Evolutionary conservation across 2,113 vertebrate species (phyloP), one percentile per base, ranked within the genome.

Genomic region (Nesoenas mayeri): DNA sequence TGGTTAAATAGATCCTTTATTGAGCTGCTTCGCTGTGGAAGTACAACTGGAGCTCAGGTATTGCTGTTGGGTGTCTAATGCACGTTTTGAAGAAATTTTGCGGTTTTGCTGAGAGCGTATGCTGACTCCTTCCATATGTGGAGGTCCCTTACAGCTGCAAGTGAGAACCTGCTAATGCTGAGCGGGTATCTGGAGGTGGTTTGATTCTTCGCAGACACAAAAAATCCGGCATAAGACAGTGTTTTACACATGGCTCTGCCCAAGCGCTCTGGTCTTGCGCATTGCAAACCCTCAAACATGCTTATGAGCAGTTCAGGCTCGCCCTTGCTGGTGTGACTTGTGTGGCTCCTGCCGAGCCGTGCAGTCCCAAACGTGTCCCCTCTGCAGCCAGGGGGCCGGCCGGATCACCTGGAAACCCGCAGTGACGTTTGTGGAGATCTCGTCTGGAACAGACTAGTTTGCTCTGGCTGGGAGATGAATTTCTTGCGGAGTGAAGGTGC

Each of bases 281-380:
- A 1, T 9, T 69, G 34, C 66, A 42, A n/a, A 22, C n/a, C n/a
- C 54, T 67, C 21, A 29, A 3, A 29, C 2, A 0, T 25, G 48
- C 21, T 50, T 9, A 3, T n/a, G 50, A 36, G 36, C 20, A 15
- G 34, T 15, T 79, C 22, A 32, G n/a, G 17, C 44, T 75, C n/a
- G 66, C 28, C 65, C 44, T 58, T 13, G 48, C 66, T 62, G 15
- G 0, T 2, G 2, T 4, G 22, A 9, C 48, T 48, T 3, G 9
- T n/a, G 1, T 1, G 7, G 66, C 44, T 69, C 15, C 8, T 15
- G 2, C 17, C 0, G 2, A 28, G 54, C 75, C 31, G 9, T 25
- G n/a, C 54, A 32, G 44, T 28, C 60, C 1, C 0, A n/a, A 53
- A 40, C 54, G 6, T 5, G 21, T 31, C 69, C 34, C 74, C 40